Evolutionary conservation across 2,113 vertebrate species (phyloP).

Genomic region (Halcyon senegalensis): DNA sequence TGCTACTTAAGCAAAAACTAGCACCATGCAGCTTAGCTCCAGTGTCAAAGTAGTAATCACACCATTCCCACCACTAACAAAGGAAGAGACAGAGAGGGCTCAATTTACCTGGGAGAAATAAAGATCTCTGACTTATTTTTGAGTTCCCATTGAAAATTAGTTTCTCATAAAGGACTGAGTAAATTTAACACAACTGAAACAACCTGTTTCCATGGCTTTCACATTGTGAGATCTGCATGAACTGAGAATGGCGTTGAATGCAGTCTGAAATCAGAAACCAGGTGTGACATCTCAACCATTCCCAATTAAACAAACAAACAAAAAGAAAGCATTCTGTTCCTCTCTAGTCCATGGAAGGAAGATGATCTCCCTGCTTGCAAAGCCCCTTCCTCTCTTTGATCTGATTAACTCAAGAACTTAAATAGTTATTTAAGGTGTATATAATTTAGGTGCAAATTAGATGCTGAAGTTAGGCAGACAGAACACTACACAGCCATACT

Average conservation of each 20-base stretch:
- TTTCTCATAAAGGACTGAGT: background rate
- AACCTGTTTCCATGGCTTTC: background rate
- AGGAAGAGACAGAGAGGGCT: background rate
- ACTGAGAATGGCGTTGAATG: slow-evolving; percentile 47
- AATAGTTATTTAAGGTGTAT: background rate
- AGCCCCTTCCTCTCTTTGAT: background rate
- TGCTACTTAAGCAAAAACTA: slow-evolving; percentile 28
- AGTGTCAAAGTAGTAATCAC: background rate
- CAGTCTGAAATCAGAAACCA: slow-evolving; percentile 55
- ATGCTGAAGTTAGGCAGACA: background rate
- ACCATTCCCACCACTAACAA: slow-evolving; percentile 19
- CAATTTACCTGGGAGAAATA: background rate
- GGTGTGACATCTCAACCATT: slow-evolving; percentile 1
- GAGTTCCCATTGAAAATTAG: background rate
- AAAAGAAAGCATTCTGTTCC: background rate
- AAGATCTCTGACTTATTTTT: background rate
- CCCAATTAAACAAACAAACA: background rate
- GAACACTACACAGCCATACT: background rate
- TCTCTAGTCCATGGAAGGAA: background rate
- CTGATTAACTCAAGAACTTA: background rate
- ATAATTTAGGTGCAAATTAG: background rate
- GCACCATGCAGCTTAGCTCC: slow-evolving; percentile 55
- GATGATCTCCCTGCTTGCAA: background rate
- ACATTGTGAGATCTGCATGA: slow-evolving; percentile 12
- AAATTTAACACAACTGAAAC: background rate